Percentiles rank a stretch among this genome's conserved stretches.
Evolutionary conservation across 1,140 invertebrate genomes (phyloP).

Genomic region (Nebria ingens): DNA sequence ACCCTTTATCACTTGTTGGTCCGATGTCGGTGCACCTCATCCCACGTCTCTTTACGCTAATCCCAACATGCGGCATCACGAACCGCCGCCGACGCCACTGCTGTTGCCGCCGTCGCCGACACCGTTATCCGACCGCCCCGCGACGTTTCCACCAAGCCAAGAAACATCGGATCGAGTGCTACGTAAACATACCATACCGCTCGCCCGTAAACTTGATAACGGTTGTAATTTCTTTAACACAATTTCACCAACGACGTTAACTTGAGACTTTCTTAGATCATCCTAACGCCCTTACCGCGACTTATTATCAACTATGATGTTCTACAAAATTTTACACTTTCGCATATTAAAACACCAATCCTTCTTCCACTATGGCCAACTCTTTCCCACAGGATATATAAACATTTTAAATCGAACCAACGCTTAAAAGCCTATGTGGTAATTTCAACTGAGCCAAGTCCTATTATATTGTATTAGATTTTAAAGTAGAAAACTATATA

Average conservation of each 20-base stretch:
- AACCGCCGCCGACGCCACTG: not conserved
- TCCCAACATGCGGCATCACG: conserved; percentile 15
- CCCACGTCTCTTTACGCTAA: conserved; percentile 10
- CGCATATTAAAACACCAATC: not conserved
- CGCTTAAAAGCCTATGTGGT: too few species aligned
- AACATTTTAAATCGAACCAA: too few species aligned
- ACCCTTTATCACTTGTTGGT: conserved; percentile 12
- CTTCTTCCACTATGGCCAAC: too few species aligned
- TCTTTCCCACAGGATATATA: too few species aligned
- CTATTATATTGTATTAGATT: too few species aligned
- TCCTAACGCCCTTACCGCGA: too few species aligned
- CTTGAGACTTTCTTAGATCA: conserved; percentile 7
- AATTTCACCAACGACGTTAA: conserved; percentile 1
- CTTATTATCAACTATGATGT: too few species aligned
- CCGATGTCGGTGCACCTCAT: conserved; percentile 8
- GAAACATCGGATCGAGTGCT: not conserved
- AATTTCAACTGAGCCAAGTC: too few species aligned
- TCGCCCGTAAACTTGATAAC: conserved; percentile 2
- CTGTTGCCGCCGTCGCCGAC: not conserved
- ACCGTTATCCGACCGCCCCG: not conserved
- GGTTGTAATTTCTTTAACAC: conserved; percentile 7
- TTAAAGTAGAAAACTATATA: too few species aligned
- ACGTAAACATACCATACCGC: not conserved
- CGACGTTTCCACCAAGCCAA: not conserved
- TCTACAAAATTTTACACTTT: too few species aligned